Conservation (phyloP, 2,797 vertebrate genomes). For the Rhinichthys osculus region DNA sequence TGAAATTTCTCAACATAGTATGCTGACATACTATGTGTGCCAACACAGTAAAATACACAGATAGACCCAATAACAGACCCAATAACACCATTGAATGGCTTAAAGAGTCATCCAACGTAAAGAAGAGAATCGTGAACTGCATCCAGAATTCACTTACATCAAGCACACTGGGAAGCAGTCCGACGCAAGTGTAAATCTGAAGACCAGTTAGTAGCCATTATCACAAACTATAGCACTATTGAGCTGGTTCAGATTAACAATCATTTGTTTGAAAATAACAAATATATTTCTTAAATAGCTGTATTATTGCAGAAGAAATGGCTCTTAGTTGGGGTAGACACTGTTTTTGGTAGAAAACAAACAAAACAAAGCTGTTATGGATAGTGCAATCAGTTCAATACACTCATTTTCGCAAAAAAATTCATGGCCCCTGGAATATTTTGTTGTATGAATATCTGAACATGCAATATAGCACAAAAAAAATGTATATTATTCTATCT, state of each 20-base stretch:
- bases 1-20: conserved; percentile 37
- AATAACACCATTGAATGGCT: conserved; percentile 26
- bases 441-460: too few relatives aligned
- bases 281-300: neutral
- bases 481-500: too few relatives aligned
- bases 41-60: neutral
- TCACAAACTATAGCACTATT: conserved; percentile 47
- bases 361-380: neutral
- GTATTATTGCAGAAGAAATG: neutral
- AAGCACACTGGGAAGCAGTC: conserved; percentile 65
- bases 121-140: conserved; percentile 20
- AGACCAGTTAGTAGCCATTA: conserved; percentile 60
- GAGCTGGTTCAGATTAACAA: neutral
- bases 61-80: neutral
- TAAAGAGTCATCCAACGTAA: conserved; percentile 59
- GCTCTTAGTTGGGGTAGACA: neutral
- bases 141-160: conserved; percentile 69
- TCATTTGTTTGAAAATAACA: neutral
- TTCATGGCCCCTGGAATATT: too few relatives aligned
- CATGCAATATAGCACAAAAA: too few relatives aligned
- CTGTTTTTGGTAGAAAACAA: neutral
- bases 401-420: neutral
- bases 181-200: conserved; percentile 69
- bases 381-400: neutral
- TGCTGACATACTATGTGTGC: conserved; percentile 36